phyloP scores from a whole-genome alignment of 1,140 invertebrate species.

The Cyphomyrmex costatus region DNA sequence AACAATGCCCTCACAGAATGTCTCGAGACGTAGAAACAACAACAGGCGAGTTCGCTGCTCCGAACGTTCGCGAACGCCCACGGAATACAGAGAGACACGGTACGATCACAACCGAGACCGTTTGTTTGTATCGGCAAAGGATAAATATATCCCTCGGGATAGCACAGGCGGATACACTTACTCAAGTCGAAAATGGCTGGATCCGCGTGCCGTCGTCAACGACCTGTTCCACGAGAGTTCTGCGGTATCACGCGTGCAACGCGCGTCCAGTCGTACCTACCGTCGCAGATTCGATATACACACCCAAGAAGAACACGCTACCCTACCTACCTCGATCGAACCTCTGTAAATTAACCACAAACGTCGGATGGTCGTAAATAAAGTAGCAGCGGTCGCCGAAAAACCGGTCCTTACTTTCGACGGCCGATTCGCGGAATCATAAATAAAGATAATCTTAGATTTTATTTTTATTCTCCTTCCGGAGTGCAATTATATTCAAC shows the following conservation, averaged over 20 bases:
- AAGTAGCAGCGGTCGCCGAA: slow-evolving; percentile 43
- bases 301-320: slow-evolving; percentile 5
- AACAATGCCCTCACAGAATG: slow-evolving; percentile 23
- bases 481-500: slow-evolving; percentile 39
- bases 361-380: slow-evolving; percentile 57
- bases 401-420: slow-evolving; percentile 43
- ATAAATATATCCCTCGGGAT: slow-evolving; percentile 54
- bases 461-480: slow-evolving; percentile 39
- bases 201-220: slow-evolving; percentile 39
- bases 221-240: slow-evolving; percentile 30
- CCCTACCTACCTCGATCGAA: slow-evolving; percentile 15
- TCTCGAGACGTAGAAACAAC: slow-evolving; percentile 35
- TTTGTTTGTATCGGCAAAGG: slow-evolving; percentile 57
- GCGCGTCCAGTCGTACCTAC: slow-evolving; percentile 6
- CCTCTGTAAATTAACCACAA: slow-evolving; percentile 56
- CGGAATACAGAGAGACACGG: not conserved
- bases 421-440: slow-evolving; percentile 48
- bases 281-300: slow-evolving; percentile 25
- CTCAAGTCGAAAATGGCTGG: slow-evolving; percentile 30
- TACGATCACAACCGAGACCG: slow-evolving; percentile 10
- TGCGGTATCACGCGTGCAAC: slow-evolving; percentile 34
- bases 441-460: slow-evolving; percentile 62
- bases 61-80: slow-evolving; percentile 21
- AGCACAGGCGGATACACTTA: slow-evolving; percentile 34
- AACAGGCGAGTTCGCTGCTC: slow-evolving; percentile 5